These are phyloP conservation scores for Pristionchus fissidentatus DNA, from an alignment of 2,888 invertebrate species.

Conservation along the genomic window DNA sequence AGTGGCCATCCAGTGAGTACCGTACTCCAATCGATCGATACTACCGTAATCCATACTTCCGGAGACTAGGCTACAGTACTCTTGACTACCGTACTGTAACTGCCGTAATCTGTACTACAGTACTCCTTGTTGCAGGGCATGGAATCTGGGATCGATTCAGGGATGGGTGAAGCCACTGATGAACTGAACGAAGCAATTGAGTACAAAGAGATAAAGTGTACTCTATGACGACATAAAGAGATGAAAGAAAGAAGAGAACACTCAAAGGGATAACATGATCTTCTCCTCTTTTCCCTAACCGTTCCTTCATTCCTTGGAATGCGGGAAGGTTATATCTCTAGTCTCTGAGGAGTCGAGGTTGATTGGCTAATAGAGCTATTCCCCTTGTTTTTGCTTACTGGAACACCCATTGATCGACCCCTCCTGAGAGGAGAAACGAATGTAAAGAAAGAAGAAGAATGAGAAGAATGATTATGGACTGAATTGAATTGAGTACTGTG, in stretches of 20 bases:
- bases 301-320: background rate
- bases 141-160: background rate
- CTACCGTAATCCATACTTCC: too few relatives aligned
- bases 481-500: too few relatives aligned
- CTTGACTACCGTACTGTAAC: background rate
- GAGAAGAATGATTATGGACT: too few relatives aligned
- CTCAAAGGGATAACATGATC: background rate
- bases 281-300: background rate
- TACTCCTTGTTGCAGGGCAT: background rate
- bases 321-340: conserved; percentile 14
- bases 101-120: background rate
- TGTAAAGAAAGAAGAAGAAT: conserved; percentile 15
- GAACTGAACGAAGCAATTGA: conserved; percentile 6
- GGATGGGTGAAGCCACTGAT: background rate
- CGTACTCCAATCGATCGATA: too few relatives aligned
- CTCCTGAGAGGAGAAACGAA: background rate
- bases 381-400: background rate
- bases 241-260: background rate
- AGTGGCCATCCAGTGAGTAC: background rate
- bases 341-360: background rate
- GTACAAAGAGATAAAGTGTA: conserved; percentile 39
- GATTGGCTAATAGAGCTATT: background rate
- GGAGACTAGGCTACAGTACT: too few relatives aligned
- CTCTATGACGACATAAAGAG: conserved; percentile 32
- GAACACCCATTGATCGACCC: background rate